These are phyloP conservation scores for Tamandua tetradactyla DNA, from an alignment of 2,797 vertebrate species.

Conservation along the genomic window DNA sequence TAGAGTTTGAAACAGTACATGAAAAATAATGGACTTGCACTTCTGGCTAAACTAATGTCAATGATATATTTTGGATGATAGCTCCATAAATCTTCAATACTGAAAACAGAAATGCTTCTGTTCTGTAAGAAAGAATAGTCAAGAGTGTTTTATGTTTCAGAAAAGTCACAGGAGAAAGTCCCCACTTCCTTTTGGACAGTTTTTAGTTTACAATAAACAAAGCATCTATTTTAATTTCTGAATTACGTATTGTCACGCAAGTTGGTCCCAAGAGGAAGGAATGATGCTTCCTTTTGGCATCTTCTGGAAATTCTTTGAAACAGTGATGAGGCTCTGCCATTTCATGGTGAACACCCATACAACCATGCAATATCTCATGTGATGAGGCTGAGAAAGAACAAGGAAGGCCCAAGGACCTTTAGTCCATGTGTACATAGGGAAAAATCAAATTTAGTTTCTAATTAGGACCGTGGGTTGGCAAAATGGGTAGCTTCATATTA, in stretches of 20 bases:
- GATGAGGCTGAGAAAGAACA: background rate
- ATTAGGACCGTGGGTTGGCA: no score
- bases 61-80: background rate
- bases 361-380: no score
- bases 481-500: background rate
- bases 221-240: slow-evolving; percentile 71
- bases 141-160: slow-evolving; percentile 47
- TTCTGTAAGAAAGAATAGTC: slow-evolving; percentile 49
- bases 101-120: slow-evolving; percentile 49
- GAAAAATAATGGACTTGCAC: background rate
- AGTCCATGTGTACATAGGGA: accelerated
- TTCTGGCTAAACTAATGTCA: background rate
- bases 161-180: slow-evolving; percentile 54
- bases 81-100: background rate
- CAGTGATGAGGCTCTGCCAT: background rate
- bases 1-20: background rate
- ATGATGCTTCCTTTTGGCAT: slow-evolving; percentile 54
- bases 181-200: slow-evolving; percentile 61
- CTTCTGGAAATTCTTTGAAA: slow-evolving; percentile 32
- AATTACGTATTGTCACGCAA: slow-evolving; percentile 59
- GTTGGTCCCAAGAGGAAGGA: slow-evolving; percentile 55
- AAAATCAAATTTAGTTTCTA: background rate
- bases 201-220: slow-evolving; percentile 64
- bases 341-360: background rate
- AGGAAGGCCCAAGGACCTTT: background rate